phyloP scores from a whole-genome alignment of 37 sponge, comb jelly and placozoan genomes.

The Haliclona indistincta region DNA sequence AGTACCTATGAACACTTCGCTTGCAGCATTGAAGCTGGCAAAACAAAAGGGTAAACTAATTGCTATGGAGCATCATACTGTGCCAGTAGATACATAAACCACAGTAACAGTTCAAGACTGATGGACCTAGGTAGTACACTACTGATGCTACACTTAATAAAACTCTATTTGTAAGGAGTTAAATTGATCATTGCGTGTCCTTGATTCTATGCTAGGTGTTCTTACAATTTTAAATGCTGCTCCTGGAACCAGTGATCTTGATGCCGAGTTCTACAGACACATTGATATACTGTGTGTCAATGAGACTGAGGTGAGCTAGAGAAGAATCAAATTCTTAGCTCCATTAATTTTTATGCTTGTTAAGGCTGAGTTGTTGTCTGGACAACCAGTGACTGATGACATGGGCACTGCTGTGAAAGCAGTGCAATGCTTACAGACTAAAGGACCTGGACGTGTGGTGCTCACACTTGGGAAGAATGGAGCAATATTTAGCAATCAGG shows the following conservation, averaged over 20 bases:
- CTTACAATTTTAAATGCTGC: slow-evolving; percentile 88
- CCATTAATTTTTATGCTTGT: background rate
- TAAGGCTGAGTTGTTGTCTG: slow-evolving; percentile 83
- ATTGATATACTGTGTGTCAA: slow-evolving; percentile 92
- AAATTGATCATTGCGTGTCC: no score
- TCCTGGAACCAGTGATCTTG: slow-evolving; percentile 59
- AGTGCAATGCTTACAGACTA: slow-evolving; percentile 33
- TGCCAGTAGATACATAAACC: no score
- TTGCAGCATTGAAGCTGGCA: slow-evolving; percentile 76
- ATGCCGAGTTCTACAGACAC: slow-evolving; percentile 50
- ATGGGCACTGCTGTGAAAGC: slow-evolving; percentile 55
- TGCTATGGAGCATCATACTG: no score
- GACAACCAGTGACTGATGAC: slow-evolving; percentile 50
- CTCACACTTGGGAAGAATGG: slow-evolving; percentile 92
- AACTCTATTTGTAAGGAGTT: no score
- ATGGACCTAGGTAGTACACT: no score
- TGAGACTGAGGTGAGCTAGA: slow-evolving; percentile 84
- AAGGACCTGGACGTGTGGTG: slow-evolving; percentile 54
- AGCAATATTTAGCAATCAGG: slow-evolving; percentile 48
- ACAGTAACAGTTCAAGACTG: no score
- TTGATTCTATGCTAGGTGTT: no score
- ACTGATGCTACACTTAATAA: no score
- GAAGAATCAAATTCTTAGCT: background rate
- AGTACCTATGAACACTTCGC: slow-evolving; percentile 63
- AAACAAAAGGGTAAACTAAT: slow-evolving; percentile 39